Conservation (phyloP, 1,140 invertebrate species). For the Magallana ariakensis region DNA sequence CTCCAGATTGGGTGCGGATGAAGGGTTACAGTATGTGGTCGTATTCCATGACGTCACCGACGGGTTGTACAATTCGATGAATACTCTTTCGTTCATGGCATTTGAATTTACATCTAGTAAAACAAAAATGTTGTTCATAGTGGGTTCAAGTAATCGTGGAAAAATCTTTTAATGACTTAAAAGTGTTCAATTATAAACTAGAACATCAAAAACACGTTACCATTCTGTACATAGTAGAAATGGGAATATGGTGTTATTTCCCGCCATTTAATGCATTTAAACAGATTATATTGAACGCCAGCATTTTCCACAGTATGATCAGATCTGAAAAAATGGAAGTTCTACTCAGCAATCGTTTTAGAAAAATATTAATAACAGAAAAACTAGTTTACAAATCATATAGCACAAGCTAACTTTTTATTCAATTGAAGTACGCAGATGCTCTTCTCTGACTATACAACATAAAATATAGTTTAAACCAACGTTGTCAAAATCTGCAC, state of each 20-base stretch:
- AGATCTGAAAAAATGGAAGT: constrained; percentile 9
- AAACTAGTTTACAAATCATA: too few relatives aligned
- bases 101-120: constrained; percentile 46
- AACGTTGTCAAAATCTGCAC: too few relatives aligned
- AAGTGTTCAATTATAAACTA: background rate
- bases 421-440: too few relatives aligned
- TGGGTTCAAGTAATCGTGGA: background rate
- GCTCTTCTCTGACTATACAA: too few relatives aligned
- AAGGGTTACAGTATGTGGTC: constrained; percentile 31
- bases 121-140: background rate
- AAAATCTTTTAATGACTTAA: background rate
- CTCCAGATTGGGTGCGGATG: background rate
- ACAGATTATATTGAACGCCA: constrained; percentile 20
- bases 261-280: constrained; percentile 36
- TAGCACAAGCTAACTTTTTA: too few relatives aligned
- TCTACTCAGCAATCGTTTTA: too few relatives aligned
- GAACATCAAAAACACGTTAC: background rate
- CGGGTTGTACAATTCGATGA: constrained; percentile 25
- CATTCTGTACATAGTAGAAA: constrained; percentile 31
- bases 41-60: constrained; percentile 22
- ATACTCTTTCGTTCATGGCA: constrained; percentile 37
- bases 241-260: constrained; percentile 41
- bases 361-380: too few relatives aligned
- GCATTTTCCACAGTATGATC: constrained; percentile 25
- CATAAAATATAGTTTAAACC: too few relatives aligned